These are phyloP conservation scores for Rhagoletis pomonella DNA, from an alignment of 1,140 invertebrate genomes.

Conservation along the genomic window DNA sequence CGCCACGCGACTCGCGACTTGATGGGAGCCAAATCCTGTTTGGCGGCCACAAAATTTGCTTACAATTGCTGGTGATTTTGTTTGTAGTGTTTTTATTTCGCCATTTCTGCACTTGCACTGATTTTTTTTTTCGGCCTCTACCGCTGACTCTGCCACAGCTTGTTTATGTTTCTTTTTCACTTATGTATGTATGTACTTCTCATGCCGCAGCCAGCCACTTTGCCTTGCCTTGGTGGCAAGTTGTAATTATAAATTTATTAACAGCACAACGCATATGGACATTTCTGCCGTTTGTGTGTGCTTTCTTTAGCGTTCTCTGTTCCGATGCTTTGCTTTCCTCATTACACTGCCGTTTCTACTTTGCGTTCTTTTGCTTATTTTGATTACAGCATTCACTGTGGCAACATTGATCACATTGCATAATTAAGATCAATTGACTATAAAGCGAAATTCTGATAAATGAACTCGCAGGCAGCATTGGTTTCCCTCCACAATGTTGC, in stretches of 20 bases:
- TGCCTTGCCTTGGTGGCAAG: slow-evolving; percentile 19
- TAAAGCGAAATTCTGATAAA: slow-evolving; percentile 52
- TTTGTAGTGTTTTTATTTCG: neutral
- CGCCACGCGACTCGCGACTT: slow-evolving; percentile 46
- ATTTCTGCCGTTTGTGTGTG: slow-evolving; percentile 19
- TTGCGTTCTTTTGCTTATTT: slow-evolving; percentile 17
- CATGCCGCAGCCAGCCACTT: slow-evolving; percentile 26
- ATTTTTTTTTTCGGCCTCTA: slow-evolving; percentile 32
- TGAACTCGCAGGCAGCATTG: neutral
- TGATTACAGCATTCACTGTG: neutral
- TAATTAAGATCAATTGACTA: slow-evolving; percentile 57
- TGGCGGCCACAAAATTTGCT: slow-evolving; percentile 49
- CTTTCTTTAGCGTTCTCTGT: slow-evolving; percentile 4
- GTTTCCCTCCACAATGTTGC: slow-evolving; percentile 25
- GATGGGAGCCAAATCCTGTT: slow-evolving; percentile 56
- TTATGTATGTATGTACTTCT: neutral
- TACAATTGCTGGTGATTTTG: slow-evolving; percentile 19
- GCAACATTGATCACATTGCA: slow-evolving; percentile 53
- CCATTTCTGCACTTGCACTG: slow-evolving; percentile 27
- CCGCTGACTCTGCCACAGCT: neutral
- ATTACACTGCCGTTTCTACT: neutral
- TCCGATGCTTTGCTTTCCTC: neutral
- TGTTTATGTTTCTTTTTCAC: no score
- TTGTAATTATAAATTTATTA: slow-evolving; percentile 57
- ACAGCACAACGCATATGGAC: slow-evolving; percentile 42